Percentiles rank a stretch among this genome's conserved stretches.
phyloP scores from a whole-genome alignment of 2,113 vertebrate species.

The Galeopterus variegatus region DNA sequence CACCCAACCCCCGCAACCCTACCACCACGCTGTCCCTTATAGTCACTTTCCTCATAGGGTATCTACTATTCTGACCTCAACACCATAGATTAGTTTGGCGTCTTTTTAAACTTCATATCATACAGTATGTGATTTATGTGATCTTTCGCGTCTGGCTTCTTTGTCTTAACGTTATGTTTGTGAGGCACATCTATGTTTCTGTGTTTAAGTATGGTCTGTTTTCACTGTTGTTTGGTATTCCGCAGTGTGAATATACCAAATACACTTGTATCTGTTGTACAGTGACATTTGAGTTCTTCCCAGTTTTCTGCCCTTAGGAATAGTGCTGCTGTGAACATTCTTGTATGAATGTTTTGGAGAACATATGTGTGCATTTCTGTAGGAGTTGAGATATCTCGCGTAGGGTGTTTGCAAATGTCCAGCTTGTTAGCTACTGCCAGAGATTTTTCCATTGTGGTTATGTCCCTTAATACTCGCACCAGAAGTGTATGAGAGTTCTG shows the following conservation, averaged over 20 bases:
- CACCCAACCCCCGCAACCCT: too few relatives aligned
- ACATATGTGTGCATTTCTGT: background rate
- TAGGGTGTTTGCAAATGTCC: background rate
- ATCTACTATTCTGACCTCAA: fast-evolving
- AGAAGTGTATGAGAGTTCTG: background rate
- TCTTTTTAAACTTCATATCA: fast-evolving
- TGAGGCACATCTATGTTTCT: background rate
- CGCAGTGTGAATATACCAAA: background rate
- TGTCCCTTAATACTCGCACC: background rate
- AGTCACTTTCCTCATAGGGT: fast-evolving
- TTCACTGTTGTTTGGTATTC: background rate
- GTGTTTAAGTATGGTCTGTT: background rate
- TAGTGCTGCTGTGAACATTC: background rate
- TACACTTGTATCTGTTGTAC: background rate
- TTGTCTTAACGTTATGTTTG: background rate
- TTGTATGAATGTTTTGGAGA: background rate
- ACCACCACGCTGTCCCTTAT: too few relatives aligned
- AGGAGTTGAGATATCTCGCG: too few relatives aligned
- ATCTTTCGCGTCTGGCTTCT: background rate
- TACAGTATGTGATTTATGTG: background rate
- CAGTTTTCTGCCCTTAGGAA: background rate
- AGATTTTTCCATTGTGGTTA: background rate
- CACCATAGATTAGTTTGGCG: background rate
- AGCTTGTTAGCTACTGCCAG: background rate
- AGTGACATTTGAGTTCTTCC: background rate